phyloP scores from a whole-genome alignment of 2,888 invertebrate species.

The Smittia sp. region DNA sequence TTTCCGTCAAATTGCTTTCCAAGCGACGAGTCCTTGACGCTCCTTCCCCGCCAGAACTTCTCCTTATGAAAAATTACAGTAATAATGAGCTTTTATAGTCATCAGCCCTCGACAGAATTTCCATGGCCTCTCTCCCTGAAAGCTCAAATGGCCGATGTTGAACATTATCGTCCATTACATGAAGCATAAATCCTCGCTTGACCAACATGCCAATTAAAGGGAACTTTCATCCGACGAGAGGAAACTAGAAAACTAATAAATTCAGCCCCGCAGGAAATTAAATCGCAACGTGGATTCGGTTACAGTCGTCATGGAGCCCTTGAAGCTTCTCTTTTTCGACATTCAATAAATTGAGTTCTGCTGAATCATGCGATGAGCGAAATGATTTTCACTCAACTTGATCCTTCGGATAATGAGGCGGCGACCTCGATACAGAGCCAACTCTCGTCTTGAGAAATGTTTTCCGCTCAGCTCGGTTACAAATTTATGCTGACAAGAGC shows the following conservation, averaged over 20 bases:
- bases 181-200: background rate
- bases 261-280: slow-evolving; percentile 26
- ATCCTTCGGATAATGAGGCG: background rate
- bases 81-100: too few relatives aligned
- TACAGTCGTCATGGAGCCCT: background rate
- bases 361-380: background rate
- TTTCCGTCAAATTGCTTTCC: too few relatives aligned
- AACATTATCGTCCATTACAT: background rate
- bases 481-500: slow-evolving; percentile 3
- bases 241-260: slow-evolving; percentile 5
- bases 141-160: background rate
- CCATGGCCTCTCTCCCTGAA: too few relatives aligned
- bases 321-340: background rate
- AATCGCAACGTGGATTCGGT: slow-evolving; percentile 7
- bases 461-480: background rate
- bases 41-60: too few relatives aligned
- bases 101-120: too few relatives aligned
- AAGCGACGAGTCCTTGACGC: too few relatives aligned
- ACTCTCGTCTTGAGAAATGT: background rate
- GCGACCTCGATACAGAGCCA: background rate
- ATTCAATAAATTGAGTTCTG: background rate
- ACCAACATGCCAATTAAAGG: background rate
- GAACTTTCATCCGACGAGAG: background rate
- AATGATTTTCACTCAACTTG: slow-evolving; percentile 7
- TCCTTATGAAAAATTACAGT: too few relatives aligned